Percentiles rank a stretch among this genome's conserved stretches.
Evolutionary conservation across 2,888 invertebrate genomes (phyloP).

Genomic region (Oscheius sp.): DNA sequence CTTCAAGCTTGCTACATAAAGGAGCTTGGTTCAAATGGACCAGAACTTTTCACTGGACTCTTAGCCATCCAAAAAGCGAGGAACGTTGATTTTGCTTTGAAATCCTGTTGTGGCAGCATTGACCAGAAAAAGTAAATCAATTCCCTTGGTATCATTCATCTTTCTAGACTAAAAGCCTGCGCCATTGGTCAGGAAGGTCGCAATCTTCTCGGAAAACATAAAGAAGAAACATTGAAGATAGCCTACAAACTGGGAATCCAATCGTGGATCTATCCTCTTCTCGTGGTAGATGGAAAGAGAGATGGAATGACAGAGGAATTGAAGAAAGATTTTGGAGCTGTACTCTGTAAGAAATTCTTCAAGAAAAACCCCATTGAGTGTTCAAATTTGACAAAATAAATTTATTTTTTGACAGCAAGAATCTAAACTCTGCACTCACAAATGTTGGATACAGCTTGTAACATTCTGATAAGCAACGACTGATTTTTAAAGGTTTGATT

Average conservation of each 20-base stretch:
- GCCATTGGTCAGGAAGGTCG: not conserved
- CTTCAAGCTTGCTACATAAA: not conserved
- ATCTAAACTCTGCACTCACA: no score
- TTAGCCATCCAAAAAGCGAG: not conserved
- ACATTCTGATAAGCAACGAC: no score
- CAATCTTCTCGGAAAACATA: not conserved
- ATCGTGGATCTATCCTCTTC: not conserved
- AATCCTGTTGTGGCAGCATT: not conserved
- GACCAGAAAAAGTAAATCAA: not conserved
- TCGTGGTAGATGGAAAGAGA: not conserved
- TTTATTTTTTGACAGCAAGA: no score
- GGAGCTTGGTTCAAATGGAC: not conserved
- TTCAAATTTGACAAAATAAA: no score
- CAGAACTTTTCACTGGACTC: not conserved
- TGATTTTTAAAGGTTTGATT: no score
- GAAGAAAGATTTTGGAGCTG: not conserved
- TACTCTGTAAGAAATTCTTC: not conserved
- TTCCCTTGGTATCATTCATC: not conserved
- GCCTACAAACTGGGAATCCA: not conserved
- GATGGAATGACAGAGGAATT: not conserved
- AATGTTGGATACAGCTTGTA: no score
- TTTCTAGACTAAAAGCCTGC: not conserved
- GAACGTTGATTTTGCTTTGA: not conserved
- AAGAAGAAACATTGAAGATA: not conserved
- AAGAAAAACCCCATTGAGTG: not conserved